Base-by-base conservation (phyloP, 2,113 vertebrate species). In the Lepus americanus region DNA sequence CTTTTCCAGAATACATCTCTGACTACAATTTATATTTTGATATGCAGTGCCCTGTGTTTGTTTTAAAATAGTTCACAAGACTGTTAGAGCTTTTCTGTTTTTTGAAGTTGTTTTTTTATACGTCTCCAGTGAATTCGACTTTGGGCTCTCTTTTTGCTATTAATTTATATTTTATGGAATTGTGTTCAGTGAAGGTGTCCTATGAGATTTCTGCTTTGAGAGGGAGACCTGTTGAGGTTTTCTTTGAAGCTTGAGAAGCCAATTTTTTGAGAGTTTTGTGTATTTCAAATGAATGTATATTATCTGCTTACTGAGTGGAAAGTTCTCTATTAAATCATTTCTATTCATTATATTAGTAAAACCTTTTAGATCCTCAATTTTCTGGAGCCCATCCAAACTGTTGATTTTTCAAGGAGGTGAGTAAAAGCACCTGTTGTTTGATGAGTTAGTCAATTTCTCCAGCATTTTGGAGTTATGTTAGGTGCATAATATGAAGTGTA, bases 131-230 rank as follows among this genome's bases (percentile, higher is more conserved):
- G 74, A 82, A 86, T 80, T 95, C 79, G 51, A 44, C 53, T 92
- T 91, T 89, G 33, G 33, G 59, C 49, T 94, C 20, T 51, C 51
- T 29, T 94, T 94, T 90, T 87, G 86, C 89, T 90, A 79, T 94
- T 95, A 92, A 76, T 90, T 92, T 87, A 94, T 92, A 90, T 87
- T 83, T 97, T 92, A 90, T 94, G 82, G 66, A 94, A 55, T 69
- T 87, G 39, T 89, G 80, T 94, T 87, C 64, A 87, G 0, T 74
- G 72, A 87, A 66, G 77, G 29, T 64, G 3, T 66, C 89, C 67
- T 20, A 44, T 80, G 89, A 85, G 77, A 66, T 53, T 90, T 84
- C 53, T 84, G n/a, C 86, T 84, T 86, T 89, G 85, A 87, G 55
- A 44, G 7, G 44, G 44, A 94, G 89, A 77, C 19, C 27, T 83